Percentiles rank a stretch among this genome's conserved stretches.
phyloP scores from a whole-genome alignment of 2,888 invertebrate genomes.

The Cyclophora albipunctata region DNA sequence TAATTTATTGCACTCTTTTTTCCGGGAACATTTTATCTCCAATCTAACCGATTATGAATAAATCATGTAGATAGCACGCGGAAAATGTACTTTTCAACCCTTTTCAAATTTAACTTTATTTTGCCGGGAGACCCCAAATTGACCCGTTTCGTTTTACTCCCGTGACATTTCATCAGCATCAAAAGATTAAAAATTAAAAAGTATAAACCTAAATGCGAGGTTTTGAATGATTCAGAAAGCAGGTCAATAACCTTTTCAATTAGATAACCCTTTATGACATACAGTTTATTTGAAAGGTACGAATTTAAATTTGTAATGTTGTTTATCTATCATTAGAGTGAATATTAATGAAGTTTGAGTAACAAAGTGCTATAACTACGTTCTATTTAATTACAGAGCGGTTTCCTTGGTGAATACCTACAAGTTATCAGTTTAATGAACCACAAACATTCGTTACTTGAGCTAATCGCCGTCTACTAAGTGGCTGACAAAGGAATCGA shows the following conservation, averaged over 20 bases:
- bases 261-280: not conserved
- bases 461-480: slow-evolving; percentile 39
- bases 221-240: not conserved
- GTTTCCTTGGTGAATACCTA: slow-evolving; percentile 29
- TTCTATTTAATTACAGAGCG: slow-evolving; percentile 19
- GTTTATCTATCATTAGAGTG: too few species aligned
- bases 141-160: slow-evolving; percentile 11
- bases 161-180: slow-evolving; percentile 28
- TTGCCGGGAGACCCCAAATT: slow-evolving; percentile 26
- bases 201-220: not conserved
- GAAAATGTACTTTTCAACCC: slow-evolving; percentile 46
- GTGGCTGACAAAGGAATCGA: slow-evolving; percentile 25
- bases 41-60: slow-evolving; percentile 41
- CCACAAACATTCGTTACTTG: slow-evolving; percentile 36
- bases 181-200: too few species aligned
- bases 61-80: slow-evolving; percentile 43
- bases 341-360: not conserved
- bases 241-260: not conserved
- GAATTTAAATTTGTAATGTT: too few species aligned
- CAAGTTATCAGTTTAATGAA: slow-evolving; percentile 45
- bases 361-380: slow-evolving; percentile 6
- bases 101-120: slow-evolving; percentile 42
- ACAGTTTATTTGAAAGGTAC: too few species aligned
- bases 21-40: slow-evolving; percentile 5
- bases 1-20: slow-evolving; percentile 3